Percentiles rank a stretch among this genome's conserved stretches.
phyloP scores from a whole-genome alignment of 2,888 invertebrate genomes.

The Xylophagus ater region DNA sequence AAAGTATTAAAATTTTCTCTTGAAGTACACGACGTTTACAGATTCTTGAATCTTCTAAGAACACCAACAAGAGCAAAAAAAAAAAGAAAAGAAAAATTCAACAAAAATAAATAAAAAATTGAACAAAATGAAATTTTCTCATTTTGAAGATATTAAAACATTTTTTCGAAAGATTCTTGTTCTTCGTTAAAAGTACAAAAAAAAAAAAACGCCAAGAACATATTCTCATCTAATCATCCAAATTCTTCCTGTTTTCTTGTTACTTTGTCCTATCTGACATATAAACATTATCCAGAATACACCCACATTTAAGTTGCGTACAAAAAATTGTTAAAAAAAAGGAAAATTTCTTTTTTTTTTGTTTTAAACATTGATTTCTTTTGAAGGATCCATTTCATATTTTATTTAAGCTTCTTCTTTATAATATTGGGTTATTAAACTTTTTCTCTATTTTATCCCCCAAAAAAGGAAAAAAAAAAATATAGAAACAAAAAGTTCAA shows the following conservation, averaged over 20 bases:
- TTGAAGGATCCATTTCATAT: constrained; percentile 17
- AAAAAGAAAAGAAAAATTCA: too few relatives aligned
- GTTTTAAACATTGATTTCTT: constrained; percentile 17
- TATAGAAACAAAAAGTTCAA: constrained; percentile 9
- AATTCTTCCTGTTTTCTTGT: not conserved
- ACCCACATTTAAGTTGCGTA: constrained; percentile 4
- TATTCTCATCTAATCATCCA: not conserved
- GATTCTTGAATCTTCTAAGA: too few relatives aligned
- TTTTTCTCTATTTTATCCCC: constrained; percentile 15
- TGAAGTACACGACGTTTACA: too few relatives aligned
- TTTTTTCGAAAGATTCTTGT: constrained; percentile 7
- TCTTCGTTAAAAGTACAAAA: constrained; percentile 1
- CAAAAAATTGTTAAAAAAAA: too few relatives aligned
- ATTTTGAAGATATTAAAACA: constrained; percentile 16
- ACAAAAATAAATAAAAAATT: constrained; percentile 17
- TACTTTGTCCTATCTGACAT: not conserved
- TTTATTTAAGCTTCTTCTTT: constrained; percentile 13
- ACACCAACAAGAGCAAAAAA: too few relatives aligned
- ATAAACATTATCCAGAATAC: too few relatives aligned
- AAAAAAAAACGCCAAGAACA: not conserved
- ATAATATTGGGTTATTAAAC: constrained; percentile 18
- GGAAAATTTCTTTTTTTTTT: too few relatives aligned
- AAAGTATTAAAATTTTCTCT: too few relatives aligned
- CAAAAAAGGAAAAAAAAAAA: constrained; percentile 6
- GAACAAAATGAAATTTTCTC: constrained; percentile 18